Conservation (phyloP, 2,888 invertebrate species). For the Antheraea yamamai region DNA sequence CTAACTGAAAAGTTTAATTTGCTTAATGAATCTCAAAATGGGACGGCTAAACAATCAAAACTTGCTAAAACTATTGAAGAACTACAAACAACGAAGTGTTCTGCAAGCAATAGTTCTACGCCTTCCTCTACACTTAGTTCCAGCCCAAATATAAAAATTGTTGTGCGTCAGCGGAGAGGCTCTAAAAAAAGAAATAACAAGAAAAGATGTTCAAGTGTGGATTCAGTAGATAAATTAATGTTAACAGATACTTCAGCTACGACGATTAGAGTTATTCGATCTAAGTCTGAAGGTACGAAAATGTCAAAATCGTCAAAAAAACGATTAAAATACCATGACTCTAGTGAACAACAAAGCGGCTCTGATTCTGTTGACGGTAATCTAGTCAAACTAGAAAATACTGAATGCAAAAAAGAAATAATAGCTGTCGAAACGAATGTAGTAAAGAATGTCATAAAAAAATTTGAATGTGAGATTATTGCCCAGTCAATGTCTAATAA, state of each 20-base stretch:
- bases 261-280: slow-evolving; percentile 67
- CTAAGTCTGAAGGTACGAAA: slow-evolving; percentile 75
- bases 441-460: slow-evolving; percentile 74
- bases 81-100: slow-evolving; percentile 53
- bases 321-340: slow-evolving; percentile 62
- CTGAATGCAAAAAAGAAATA: slow-evolving; percentile 40
- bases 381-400: slow-evolving; percentile 46
- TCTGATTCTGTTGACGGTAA: slow-evolving; percentile 71
- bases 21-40: slow-evolving; percentile 69
- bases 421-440: slow-evolving; percentile 48
- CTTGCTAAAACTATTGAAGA: slow-evolving; percentile 79
- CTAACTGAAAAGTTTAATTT: slow-evolving; percentile 87
- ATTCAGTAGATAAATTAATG: slow-evolving; percentile 70
- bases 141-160: slow-evolving; percentile 77
- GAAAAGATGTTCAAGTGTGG: slow-evolving; percentile 77
- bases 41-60: slow-evolving; percentile 79
- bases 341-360: slow-evolving; percentile 64
- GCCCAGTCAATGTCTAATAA: slow-evolving; percentile 54
- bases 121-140: slow-evolving; percentile 73
- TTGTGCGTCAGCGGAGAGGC: slow-evolving; percentile 66
- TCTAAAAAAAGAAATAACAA: slow-evolving; percentile 75
- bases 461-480: slow-evolving; percentile 76
- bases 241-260: slow-evolving; percentile 52
- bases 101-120: slow-evolving; percentile 70
- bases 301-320: slow-evolving; percentile 71